A percentile compares a stretch with the other conserved stretches of the same genome.
Conservation (phyloP, 2,797 vertebrate genomes). For the Fratercula arctica region DNA sequence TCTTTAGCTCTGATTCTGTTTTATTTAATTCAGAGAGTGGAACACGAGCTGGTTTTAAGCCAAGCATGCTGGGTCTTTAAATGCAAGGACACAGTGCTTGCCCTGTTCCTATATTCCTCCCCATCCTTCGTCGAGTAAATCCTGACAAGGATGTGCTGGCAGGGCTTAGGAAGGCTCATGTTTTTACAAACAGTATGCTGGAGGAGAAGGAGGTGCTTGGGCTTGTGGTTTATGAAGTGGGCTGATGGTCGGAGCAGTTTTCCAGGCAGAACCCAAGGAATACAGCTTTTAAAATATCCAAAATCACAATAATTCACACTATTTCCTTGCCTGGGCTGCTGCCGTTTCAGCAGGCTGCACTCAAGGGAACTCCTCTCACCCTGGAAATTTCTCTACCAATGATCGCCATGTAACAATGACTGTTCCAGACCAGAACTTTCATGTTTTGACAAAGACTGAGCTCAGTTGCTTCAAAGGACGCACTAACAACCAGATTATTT, state of each 20-base stretch:
- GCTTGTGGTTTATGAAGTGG: background rate
- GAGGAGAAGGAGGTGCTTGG: background rate
- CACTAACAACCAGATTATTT: background rate
- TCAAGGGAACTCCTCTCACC: background rate
- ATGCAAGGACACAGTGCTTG: background rate
- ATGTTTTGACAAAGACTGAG: background rate
- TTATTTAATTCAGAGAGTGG: background rate
- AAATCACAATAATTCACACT: background rate
- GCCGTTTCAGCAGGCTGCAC: background rate
- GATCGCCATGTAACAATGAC: rapidly evolving
- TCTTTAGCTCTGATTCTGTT: background rate
- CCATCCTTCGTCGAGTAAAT: background rate
- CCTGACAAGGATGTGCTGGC: background rate
- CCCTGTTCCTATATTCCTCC: background rate
- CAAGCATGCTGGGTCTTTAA: background rate
- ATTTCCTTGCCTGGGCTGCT: background rate
- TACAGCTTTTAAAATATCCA: background rate
- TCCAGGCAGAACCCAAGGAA: background rate
- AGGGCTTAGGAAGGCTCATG: background rate
- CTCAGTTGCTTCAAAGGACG: background rate
- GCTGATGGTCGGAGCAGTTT: background rate
- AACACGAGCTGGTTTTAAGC: background rate
- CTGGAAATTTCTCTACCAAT: background rate
- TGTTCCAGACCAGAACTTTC: background rate
- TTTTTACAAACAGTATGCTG: background rate